Conservation (phyloP, 2,797 vertebrate genomes). For the Eulemur albifrons region DNA sequence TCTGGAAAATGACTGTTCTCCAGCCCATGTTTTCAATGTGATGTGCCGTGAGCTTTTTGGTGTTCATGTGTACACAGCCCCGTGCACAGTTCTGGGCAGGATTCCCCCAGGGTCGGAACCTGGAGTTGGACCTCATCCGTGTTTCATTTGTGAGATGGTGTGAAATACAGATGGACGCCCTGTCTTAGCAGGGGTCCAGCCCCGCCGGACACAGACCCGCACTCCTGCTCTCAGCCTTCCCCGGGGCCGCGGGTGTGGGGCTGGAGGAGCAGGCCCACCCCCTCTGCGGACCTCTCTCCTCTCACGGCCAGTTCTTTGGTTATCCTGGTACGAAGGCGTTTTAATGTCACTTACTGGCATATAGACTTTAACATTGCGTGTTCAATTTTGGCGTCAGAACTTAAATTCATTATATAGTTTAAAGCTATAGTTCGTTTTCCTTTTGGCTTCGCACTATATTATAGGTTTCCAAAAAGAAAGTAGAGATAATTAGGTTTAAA, state of each 20-base stretch:
- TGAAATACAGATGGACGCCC: background rate
- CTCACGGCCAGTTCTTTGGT: background rate
- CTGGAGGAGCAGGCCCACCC: rapidly evolving
- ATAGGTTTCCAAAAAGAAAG: background rate
- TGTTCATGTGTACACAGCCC: too few relatives aligned
- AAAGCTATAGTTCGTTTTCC: background rate
- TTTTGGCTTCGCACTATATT: rapidly evolving
- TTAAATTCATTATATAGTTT: background rate
- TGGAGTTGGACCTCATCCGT: background rate
- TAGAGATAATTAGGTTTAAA: background rate
- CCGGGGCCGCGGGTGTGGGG: rapidly evolving
- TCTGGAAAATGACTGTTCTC: background rate
- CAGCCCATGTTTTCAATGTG: background rate
- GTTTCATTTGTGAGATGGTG: background rate
- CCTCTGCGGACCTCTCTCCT: background rate
- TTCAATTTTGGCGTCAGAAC: background rate
- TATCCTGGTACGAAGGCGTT: rapidly evolving
- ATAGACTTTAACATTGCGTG: background rate
- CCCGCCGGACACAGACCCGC: rapidly evolving
- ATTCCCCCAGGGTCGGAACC: background rate
- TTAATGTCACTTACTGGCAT: background rate
- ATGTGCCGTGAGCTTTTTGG: rapidly evolving
- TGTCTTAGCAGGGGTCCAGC: rapidly evolving
- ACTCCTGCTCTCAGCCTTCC: background rate
- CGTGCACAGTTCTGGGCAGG: rapidly evolving